Evolutionary conservation across 2,888 invertebrate genomes (phyloP).

Genomic region (Eupithecia insigniata): DNA sequence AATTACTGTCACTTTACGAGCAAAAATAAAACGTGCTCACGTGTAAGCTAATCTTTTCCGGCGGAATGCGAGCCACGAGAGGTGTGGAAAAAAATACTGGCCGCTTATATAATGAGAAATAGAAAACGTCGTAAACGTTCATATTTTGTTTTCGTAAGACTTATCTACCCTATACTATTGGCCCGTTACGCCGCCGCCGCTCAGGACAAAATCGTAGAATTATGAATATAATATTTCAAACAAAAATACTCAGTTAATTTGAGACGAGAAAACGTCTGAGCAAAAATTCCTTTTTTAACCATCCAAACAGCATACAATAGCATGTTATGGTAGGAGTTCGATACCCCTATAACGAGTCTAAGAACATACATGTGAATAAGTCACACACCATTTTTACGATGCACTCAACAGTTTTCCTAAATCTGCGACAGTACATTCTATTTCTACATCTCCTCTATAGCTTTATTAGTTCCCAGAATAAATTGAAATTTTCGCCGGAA

Average conservation of each 20-base stretch:
- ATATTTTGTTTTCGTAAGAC: not conserved
- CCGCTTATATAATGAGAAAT: not conserved
- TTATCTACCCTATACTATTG: not conserved
- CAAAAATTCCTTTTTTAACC: not conserved
- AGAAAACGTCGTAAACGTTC: not conserved
- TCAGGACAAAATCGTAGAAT: not conserved
- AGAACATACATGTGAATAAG: conserved; percentile 17
- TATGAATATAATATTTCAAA: not conserved
- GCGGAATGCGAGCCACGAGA: not conserved
- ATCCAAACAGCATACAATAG: not conserved
- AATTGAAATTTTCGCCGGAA: conserved; percentile 32
- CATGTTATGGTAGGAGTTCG: conserved; percentile 1
- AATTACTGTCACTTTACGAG: not conserved
- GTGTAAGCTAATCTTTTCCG: not conserved
- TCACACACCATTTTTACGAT: conserved; percentile 15
- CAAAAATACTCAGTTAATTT: not conserved
- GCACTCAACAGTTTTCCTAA: conserved; percentile 17
- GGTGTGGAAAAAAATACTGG: not conserved
- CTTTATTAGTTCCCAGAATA: conserved; percentile 32
- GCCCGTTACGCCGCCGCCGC: no score
- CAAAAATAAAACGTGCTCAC: not conserved
- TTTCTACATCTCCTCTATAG: conserved; percentile 12
- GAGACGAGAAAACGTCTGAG: not conserved
- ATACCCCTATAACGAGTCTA: not conserved
- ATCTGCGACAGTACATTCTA: conserved; percentile 19